Evolutionary conservation across 2,888 invertebrate genomes (phyloP), one percentile per base, ranked within the genome.

Genomic region (Nyleta sp.): DNA sequence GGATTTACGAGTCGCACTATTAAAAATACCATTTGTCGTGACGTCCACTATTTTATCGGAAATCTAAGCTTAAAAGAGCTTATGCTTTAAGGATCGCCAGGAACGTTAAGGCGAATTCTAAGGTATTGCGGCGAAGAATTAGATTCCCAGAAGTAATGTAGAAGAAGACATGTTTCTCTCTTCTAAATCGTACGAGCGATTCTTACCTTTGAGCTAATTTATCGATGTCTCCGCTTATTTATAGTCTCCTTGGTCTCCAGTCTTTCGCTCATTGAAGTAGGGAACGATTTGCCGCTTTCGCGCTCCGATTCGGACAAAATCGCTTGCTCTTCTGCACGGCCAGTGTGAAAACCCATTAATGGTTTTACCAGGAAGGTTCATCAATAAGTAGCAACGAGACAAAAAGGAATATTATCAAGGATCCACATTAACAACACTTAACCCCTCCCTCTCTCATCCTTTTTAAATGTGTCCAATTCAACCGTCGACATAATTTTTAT

Each of bases 181-280:
- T 62, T 57, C 59, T 60, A 65, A 75, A 62, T 75, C 62, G 74
- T 65, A 59, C 64, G 68, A 65, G 70, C 74, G 71, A 72, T 78
- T 75, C 75, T 80, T 78, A 65, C 65, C 55, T 55, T 62, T 59
- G 44, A 62, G 80, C 68, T 80, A 78, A 80, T 80, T 78, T 80
- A 78, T 78, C 75, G 78, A 78, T 73, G 80, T 65, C 78, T 67
- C 72, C 60, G 65, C 60, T 80, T 80, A 80, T 80, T 80, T 80
- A 78, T 80, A 78, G 78, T 78, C 72, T 72, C 77, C 72, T 75
- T 75, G 71, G 75, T 78, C 78, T 80, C 42, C 46, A 48, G 74
- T 22, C 38, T 57, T 62, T 72, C 52, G 74, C 72, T 60, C 50
- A 75, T 78, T 76, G 59, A 75, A 57, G 72, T 18, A 31, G 44